Base-by-base conservation (phyloP, 2,797 vertebrate species). In the Phoxinus dragarum region DNA sequence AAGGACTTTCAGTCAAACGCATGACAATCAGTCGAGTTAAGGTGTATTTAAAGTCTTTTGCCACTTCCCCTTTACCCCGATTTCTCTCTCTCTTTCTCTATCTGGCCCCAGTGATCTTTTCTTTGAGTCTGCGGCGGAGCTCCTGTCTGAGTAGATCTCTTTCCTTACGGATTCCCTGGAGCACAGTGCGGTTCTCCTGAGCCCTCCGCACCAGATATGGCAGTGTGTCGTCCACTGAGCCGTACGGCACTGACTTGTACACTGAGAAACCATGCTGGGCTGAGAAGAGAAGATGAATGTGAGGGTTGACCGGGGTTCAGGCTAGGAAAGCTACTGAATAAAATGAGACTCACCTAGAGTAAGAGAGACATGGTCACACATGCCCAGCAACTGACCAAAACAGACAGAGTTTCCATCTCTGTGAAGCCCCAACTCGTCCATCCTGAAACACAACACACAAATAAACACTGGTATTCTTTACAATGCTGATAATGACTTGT, bases 361-460 rank as follows among this genome's bases (percentile, higher is more conserved):
- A 86, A 98, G 95, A 79, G 97, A 98, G 79, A 98, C 95, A 0
- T 98, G 97, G 88, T 98, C 97, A 88, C 97, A 97, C 97, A 98
- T 98, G 42, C 97, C 97, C 88, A 98, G 93, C 86, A 98, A 94
- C 93, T 98, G 97, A 72, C 97, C 97, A 4, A 97, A 98, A 88
- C 95, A 96, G 85, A 98, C 95, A 0, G 94, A 93, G 27, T 95
- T 95, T 1, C 89, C 88, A 9, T 91, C 87, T 89, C 86, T 93
- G 80, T 93, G 84, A 5, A 97, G 94, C 0, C 90, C 91, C 87
- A 96, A 83, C 82, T 94, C 93, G 4, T 84, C 82, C 93, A 97
- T 96, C 90, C 96, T 97, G 86, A 21, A 87, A 86, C 23, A 84
- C 21, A 68, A 23, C 40, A 80, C 21, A 49, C 27, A 23, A 10